Percentiles rank a stretch among this genome's conserved stretches.
Evolutionary conservation across 2,888 invertebrate genomes (phyloP).

Genomic region (Netelia virgata): DNA sequence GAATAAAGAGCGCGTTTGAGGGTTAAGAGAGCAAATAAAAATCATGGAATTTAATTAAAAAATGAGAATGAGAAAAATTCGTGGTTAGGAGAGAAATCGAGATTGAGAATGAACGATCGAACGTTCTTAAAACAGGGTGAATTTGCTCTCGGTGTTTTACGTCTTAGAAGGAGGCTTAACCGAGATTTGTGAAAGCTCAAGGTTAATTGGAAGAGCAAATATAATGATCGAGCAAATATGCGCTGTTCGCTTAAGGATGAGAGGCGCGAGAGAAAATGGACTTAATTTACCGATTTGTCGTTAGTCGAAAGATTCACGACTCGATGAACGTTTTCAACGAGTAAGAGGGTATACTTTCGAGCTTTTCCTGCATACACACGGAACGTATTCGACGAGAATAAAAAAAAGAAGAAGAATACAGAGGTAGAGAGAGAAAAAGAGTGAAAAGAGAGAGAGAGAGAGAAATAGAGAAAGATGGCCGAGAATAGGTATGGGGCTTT

Average conservation of each 20-base stretch:
- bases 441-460: neutral
- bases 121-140: neutral
- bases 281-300: conserved; percentile 26
- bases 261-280: neutral
- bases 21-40: too few species aligned
- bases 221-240: conserved; percentile 37
- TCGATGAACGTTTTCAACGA: conserved; percentile 28
- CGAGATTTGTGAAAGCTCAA: neutral
- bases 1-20: too few species aligned
- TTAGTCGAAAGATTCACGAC: conserved; percentile 22
- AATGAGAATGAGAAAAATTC: neutral
- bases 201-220: conserved; percentile 40
- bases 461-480: conserved; percentile 13
- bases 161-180: neutral
- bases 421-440: conserved; percentile 1
- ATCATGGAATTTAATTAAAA: neutral
- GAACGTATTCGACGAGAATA: neutral
- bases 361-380: neutral
- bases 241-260: neutral
- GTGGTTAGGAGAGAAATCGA: too few species aligned
- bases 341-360: conserved; percentile 12
- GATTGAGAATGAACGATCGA: neutral
- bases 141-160: neutral
- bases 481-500: conserved; percentile 28
- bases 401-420: neutral